phyloP scores from a whole-genome alignment of 2,113 vertebrate genomes.

The Poeciliopsis prolifica region DNA sequence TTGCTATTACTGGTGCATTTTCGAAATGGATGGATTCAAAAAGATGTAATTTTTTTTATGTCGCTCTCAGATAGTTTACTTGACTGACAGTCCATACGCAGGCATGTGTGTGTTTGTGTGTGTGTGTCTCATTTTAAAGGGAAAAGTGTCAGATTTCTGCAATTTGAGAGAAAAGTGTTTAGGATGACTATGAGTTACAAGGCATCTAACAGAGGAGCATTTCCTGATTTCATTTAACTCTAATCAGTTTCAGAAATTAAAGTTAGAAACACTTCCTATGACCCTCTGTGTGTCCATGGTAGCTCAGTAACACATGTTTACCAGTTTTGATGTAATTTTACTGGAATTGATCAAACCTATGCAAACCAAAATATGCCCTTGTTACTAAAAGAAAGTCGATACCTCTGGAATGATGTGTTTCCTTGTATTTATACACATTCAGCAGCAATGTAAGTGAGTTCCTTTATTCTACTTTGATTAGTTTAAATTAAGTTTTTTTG shows the following conservation, averaged over 20 bases:
- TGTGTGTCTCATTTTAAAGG: conserved; percentile 63
- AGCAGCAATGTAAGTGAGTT: neutral
- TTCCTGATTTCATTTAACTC: conserved; percentile 71
- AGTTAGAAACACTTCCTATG: neutral
- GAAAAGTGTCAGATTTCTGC: conserved; percentile 65
- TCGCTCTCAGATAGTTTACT: conserved; percentile 74
- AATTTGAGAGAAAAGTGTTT: conserved; percentile 78
- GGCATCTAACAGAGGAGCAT: conserved; percentile 67
- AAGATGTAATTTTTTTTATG: conserved; percentile 74
- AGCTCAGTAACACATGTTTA: conserved; percentile 7
- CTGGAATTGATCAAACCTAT: conserved; percentile 15
- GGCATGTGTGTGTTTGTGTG: conserved; percentile 24
- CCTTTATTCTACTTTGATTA: neutral
- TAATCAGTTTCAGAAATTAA: conserved; percentile 22
- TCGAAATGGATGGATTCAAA: conserved; percentile 70
- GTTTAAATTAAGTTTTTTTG: neutral
- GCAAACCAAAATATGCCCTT: conserved; percentile 1
- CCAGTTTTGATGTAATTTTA: conserved; percentile 23
- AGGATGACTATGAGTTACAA: conserved; percentile 71
- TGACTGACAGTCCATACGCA: conserved; percentile 42
- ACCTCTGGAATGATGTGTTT: neutral
- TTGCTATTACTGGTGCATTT: conserved; percentile 84
- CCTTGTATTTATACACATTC: neutral
- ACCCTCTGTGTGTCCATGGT: neutral
- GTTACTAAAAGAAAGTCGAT: neutral